Base-by-base conservation (phyloP, 2,888 invertebrate genomes). In the Zygothrica quintamaculata region DNA sequence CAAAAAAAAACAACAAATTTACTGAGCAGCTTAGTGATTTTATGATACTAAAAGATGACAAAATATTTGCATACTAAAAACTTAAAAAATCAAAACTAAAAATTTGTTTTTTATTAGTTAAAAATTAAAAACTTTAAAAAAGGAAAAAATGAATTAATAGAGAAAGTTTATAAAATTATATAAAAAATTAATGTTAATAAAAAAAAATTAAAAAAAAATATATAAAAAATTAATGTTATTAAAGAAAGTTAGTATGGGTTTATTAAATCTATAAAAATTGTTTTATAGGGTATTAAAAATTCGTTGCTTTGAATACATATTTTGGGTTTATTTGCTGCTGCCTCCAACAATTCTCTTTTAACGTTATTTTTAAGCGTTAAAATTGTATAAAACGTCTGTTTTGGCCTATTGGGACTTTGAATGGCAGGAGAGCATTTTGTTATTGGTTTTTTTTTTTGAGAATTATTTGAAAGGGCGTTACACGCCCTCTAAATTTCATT, bases 401-500 rank as follows among this genome's bases (percentile, higher is more conserved):
- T 44, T 58, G 60, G 69, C 37, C 77, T 62, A 48, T 61, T 60
- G 78, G 85, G 78, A 74, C 55, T 11, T 13, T 53, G 26, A 53
- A 37, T 31, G 44, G 44, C 18, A 71, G 57, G 46, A 18, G 65
- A 26, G 36, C 37, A 34, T 12, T 46, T 15, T 9, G 8, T 15
- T 55, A n/a, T 44, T 47, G 37, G 13, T 13, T 59, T 53, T 55
- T 44, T 26, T 52, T 71, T 37, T 74, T 52, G 42, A 55, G 48
- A 53, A 66, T 68, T 68, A 67, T 79, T 85, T 67, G 67, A 44
- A n/a, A 55, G 77, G 68, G 69, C 65, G 71, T 70, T 56, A 69
- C 77, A 76, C 60, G 74, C 77, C 82, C 87, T 81, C 84, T n/a
- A n/a, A 85, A 87, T 88, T 87, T 87, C 87, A 87, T 88, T 84